Percentiles rank a stretch among this genome's conserved stretches.
These are phyloP conservation scores for Dascillus cervinus DNA, from an alignment of 2,888 invertebrate genomes.

Conservation along the genomic window DNA sequence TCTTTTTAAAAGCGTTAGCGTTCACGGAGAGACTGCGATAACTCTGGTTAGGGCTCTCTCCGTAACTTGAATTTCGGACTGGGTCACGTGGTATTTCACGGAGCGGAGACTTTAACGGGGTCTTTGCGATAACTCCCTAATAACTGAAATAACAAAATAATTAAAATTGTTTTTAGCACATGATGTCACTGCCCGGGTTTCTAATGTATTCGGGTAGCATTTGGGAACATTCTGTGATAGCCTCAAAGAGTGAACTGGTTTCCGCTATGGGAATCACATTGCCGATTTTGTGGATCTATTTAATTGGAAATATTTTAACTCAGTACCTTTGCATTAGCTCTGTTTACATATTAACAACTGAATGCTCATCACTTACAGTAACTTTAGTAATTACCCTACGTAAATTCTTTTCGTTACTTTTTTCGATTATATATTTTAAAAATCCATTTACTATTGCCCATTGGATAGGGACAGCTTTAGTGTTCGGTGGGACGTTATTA, in stretches of 20 bases:
- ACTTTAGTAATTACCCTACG: slow-evolving; percentile 92
- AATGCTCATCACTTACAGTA: slow-evolving; percentile 89
- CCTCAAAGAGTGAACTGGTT: slow-evolving; percentile 55
- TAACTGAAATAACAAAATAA: no score
- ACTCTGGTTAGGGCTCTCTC: no score
- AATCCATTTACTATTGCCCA: slow-evolving; percentile 90
- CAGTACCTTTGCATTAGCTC: slow-evolving; percentile 93
- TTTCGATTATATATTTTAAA: slow-evolving; percentile 90
- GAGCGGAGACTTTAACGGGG: no score
- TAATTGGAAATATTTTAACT: slow-evolving; percentile 76
- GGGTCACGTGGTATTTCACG: no score
- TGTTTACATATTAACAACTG: slow-evolving; percentile 89
- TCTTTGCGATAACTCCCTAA: no score
- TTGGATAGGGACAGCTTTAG: slow-evolving; percentile 83
- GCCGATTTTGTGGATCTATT: slow-evolving; percentile 70
- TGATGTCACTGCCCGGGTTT: slow-evolving; percentile 86
- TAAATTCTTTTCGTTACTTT: slow-evolving; percentile 91
- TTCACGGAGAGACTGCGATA: no score
- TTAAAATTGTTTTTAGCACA: slow-evolving; percentile 54
- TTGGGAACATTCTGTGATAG: slow-evolving; percentile 64
- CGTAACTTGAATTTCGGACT: no score
- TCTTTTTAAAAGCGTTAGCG: no score
- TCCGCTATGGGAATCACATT: slow-evolving; percentile 54
- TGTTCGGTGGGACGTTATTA: slow-evolving; percentile 88
- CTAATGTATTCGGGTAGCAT: slow-evolving; percentile 71